These are phyloP conservation scores for Grammomys surdaster DNA, from an alignment of 2,113 vertebrate genomes.

Conservation along the genomic window DNA sequence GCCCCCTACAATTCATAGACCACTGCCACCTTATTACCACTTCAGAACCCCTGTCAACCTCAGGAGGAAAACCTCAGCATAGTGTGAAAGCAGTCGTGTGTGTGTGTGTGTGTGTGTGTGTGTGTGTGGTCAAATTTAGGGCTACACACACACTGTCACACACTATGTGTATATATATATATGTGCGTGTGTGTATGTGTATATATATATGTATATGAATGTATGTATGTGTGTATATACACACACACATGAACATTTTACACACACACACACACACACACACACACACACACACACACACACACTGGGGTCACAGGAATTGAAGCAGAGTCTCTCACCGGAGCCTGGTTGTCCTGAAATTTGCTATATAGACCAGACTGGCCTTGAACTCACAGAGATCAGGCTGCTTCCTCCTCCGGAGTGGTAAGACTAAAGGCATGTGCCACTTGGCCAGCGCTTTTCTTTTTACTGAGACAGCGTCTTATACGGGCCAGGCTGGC, in stretches of 20 bases:
- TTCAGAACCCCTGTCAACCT: accelerated
- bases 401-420: not conserved
- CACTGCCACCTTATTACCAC: not conserved
- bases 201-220: not conserved
- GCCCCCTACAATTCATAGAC: too few species aligned
- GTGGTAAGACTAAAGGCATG: not conserved
- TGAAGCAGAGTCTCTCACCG: not conserved
- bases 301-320: not conserved
- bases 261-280: not conserved
- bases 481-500: not conserved
- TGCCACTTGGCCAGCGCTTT: not conserved
- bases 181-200: too few species aligned
- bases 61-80: not conserved
- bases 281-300: not conserved
- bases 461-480: not conserved
- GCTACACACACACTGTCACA: too few species aligned
- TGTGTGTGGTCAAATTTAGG: too few species aligned
- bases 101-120: too few species aligned
- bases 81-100: not conserved
- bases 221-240: too few species aligned
- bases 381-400: not conserved
- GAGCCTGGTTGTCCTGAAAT: not conserved
- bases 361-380: not conserved
- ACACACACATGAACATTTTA: not conserved
- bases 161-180: too few species aligned